Evolutionary conservation across 2,888 invertebrate genomes (phyloP).

Genomic region (Amorpha juglandis): DNA sequence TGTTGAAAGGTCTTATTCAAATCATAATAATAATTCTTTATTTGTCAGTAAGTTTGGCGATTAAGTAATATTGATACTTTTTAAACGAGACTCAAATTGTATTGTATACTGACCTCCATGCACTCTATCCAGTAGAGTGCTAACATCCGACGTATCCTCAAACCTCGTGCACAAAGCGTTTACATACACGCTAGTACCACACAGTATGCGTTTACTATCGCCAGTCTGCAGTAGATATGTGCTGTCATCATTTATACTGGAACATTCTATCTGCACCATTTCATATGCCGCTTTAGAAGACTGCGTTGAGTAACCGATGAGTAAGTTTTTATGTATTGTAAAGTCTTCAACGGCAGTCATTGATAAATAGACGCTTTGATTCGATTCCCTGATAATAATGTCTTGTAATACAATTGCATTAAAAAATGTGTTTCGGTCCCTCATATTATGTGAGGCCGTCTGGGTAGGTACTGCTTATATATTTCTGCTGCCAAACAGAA

Average conservation of each 20-base stretch:
- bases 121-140: conserved; percentile 73
- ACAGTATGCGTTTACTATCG: conserved; percentile 64
- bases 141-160: conserved; percentile 68
- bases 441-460: too few species aligned
- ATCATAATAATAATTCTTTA: too few species aligned
- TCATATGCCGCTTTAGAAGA: conserved; percentile 72
- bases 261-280: conserved; percentile 69
- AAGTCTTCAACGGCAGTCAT: conserved; percentile 65
- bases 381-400: conserved; percentile 49
- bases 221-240: conserved; percentile 68
- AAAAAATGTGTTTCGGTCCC: too few species aligned
- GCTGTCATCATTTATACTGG: conserved; percentile 57
- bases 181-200: conserved; percentile 69
- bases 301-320: conserved; percentile 70
- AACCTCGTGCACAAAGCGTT: conserved; percentile 71
- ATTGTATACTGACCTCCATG: too few species aligned
- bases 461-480: too few species aligned
- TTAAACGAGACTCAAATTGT: too few species aligned
- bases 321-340: conserved; percentile 67
- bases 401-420: background rate
- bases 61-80: too few species aligned
- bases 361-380: conserved; percentile 59
- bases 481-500: too few species aligned
- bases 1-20: too few species aligned
- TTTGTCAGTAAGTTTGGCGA: too few species aligned